A percentile compares a stretch with the other conserved stretches of the same genome.
Conservation (phyloP, 2,113 vertebrate genomes). For the Mastomys natalensis region DNA sequence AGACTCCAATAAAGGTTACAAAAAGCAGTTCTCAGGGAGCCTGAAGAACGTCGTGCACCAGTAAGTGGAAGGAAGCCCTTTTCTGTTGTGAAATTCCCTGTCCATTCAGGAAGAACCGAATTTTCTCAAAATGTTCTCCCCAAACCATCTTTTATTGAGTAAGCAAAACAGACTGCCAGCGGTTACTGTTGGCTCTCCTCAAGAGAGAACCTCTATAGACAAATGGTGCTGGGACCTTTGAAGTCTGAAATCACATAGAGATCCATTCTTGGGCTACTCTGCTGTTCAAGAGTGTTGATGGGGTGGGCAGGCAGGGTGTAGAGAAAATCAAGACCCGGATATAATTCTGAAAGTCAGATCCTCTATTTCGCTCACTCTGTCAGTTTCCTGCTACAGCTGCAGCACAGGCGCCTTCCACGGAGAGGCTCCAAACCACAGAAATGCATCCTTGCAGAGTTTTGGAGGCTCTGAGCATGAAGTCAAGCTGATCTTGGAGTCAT, state of each 20-base stretch:
- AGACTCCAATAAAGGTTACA: background rate
- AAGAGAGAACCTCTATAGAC: accelerated
- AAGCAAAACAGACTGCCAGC: background rate
- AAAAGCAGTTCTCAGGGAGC: accelerated
- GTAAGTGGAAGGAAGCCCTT: accelerated
- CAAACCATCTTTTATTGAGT: background rate
- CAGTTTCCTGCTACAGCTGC: background rate
- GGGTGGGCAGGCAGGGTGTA: background rate
- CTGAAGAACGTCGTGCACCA: accelerated
- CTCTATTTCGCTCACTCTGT: accelerated
- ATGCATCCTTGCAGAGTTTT: background rate
- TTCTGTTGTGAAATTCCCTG: background rate
- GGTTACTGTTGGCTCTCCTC: accelerated
- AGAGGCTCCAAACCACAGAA: background rate
- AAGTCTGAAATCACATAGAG: background rate
- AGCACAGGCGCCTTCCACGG: accelerated
- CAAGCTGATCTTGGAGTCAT: accelerated
- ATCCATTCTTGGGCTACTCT: background rate
- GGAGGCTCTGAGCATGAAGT: background rate
- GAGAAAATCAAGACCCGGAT: too few relatives aligned
- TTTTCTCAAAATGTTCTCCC: conserved; percentile 21
- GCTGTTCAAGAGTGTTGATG: accelerated
- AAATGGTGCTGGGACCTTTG: accelerated
- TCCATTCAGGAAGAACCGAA: background rate
- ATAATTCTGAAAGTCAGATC: background rate